Conservation (phyloP, 2,797 vertebrate species). For the Mallotus villosus region DNA sequence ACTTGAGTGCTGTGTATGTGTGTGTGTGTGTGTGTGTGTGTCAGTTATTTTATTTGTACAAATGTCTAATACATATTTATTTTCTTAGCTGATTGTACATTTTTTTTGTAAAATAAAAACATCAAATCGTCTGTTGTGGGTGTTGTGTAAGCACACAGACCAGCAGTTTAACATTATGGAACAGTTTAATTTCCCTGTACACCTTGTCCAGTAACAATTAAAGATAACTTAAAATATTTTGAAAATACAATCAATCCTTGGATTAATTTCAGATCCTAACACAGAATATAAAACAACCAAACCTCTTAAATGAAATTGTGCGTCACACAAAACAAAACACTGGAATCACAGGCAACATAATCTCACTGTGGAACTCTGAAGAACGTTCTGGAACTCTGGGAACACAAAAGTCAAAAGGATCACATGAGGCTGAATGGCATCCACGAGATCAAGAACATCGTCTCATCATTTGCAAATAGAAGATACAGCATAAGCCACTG, state of each 20-base stretch:
- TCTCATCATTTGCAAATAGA: no score
- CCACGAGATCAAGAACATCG: no score
- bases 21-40: constrained; percentile 10
- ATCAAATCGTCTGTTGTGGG: constrained; percentile 2
- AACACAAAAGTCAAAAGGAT: background rate
- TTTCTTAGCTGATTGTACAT: constrained; percentile 48
- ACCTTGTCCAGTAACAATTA: background rate
- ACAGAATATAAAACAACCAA: background rate
- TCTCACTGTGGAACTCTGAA: background rate
- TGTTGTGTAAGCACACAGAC: background rate
- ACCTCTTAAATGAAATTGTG: background rate
- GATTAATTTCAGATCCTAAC: background rate
- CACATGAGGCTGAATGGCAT: no score
- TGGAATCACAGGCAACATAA: background rate
- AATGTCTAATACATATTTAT: constrained; percentile 66
- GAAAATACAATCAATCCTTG: background rate
- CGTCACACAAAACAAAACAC: background rate
- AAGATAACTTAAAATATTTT: constrained; percentile 1
- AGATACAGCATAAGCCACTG: no score
- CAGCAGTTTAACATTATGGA: background rate
- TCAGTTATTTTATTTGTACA: constrained; percentile 49
- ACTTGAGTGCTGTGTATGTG: constrained; percentile 5
- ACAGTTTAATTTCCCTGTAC: constrained; percentile 20
- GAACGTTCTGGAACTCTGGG: background rate
- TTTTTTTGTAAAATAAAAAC: constrained; percentile 63